Conservation (phyloP, 1,140 invertebrate species). For the Drosophila nigromelanica region DNA sequence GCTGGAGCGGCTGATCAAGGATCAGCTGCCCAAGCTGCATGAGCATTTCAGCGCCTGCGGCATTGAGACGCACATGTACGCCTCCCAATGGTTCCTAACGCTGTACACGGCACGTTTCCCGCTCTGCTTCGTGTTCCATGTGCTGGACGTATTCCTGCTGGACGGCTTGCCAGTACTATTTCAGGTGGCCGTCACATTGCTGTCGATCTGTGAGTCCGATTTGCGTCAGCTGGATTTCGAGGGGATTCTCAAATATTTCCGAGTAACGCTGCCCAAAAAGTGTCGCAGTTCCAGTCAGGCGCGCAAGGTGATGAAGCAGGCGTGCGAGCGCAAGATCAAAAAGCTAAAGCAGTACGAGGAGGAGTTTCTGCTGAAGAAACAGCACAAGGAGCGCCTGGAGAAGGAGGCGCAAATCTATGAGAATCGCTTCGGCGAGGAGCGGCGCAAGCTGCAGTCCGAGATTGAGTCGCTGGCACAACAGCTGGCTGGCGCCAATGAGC, state of each 20-base stretch:
- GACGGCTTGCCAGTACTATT: conserved; percentile 98
- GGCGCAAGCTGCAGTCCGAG: conserved; percentile 91
- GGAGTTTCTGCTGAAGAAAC: conserved; percentile 93
- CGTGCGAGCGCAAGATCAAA: conserved; percentile 96
- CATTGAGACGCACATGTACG: conserved; percentile 99
- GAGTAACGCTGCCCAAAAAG: conserved; percentile 98
- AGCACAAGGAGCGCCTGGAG: conserved; percentile 91
- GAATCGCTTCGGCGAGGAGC: conserved; percentile 89
- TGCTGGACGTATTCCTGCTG: conserved; percentile 97
- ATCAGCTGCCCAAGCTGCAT: conserved; percentile 95
- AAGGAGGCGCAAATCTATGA: conserved; percentile 86
- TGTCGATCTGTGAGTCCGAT: conserved; percentile 96
- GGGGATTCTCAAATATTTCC: conserved; percentile 96
- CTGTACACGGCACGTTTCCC: conserved; percentile 99
- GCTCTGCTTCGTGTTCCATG: conserved; percentile 98
- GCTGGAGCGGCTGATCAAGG: conserved; percentile 94
- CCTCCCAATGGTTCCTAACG: conserved; percentile 99
- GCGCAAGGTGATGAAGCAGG: conserved; percentile 93
- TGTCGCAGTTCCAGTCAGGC: conserved; percentile 96
- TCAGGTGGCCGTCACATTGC: conserved; percentile 96
- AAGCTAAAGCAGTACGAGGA: conserved; percentile 98
- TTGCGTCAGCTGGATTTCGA: conserved; percentile 98
- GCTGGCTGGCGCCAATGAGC: conserved; percentile 89
- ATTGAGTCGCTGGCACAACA: conserved; percentile 92
- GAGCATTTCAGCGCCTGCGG: conserved; percentile 95